Evolutionary conservation across 2,113 vertebrate genomes (phyloP).

Genomic region (Polypterus bichir): DNA sequence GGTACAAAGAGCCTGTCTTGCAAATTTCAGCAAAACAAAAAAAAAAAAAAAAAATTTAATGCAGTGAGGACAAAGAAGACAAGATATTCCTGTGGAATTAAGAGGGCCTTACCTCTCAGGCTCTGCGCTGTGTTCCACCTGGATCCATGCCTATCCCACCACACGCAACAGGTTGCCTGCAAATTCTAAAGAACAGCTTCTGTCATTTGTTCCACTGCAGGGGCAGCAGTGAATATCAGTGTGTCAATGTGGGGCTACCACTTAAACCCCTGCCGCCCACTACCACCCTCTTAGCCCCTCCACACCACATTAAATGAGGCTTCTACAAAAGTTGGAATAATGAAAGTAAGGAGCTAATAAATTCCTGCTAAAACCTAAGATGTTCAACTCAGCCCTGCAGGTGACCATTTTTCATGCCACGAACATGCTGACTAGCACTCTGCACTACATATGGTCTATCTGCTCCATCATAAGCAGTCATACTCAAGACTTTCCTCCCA

Average conservation of each 20-base stretch:
- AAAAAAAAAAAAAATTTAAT: no score
- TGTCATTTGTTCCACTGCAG: slow-evolving; percentile 81
- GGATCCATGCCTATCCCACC: slow-evolving; percentile 65
- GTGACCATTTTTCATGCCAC: no score
- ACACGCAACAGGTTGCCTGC: slow-evolving; percentile 78
- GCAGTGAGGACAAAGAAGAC: no score
- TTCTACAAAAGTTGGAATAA: slow-evolving; percentile 6
- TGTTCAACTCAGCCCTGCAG: no score
- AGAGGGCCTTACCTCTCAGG: slow-evolving; percentile 75
- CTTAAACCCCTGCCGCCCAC: slow-evolving; percentile 6
- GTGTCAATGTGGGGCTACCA: not conserved
- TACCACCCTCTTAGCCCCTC: slow-evolving; percentile 8
- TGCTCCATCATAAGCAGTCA: no score
- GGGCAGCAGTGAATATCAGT: slow-evolving; percentile 32
- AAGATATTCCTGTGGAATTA: slow-evolving; percentile 66
- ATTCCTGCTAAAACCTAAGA: no score
- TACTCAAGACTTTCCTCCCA: no score
- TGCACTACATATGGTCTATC: no score
- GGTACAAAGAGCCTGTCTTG: no score
- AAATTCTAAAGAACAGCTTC: slow-evolving; percentile 93
- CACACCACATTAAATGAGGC: not conserved
- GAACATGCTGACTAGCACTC: no score
- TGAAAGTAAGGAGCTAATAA: not conserved
- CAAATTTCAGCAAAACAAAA: no score
- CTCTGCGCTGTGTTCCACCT: slow-evolving; percentile 65